Evolutionary conservation across 1,140 invertebrate species (phyloP), one percentile per base, ranked within the genome.

Genomic region (Glossosoma conforme): DNA sequence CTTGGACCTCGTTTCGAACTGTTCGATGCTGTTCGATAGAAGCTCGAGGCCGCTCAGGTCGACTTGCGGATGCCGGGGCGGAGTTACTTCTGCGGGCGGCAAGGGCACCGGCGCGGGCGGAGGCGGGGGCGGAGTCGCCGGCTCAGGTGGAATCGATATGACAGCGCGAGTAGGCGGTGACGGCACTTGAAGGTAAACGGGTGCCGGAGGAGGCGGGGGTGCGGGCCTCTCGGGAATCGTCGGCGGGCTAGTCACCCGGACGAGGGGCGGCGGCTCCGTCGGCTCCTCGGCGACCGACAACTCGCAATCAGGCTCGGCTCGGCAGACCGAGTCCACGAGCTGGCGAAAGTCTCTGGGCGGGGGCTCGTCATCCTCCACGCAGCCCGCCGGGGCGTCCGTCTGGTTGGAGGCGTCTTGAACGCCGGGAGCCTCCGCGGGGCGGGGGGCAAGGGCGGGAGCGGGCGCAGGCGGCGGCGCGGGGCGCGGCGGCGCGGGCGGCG

Each of bases 321-420:
- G n/a, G n/a, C n/a, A n/a, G n/a, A n/a, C n/a, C n/a, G n/a, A n/a
- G n/a, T n/a, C n/a, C n/a, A n/a, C n/a, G n/a, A n/a, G n/a, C n/a
- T n/a, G n/a, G n/a, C n/a, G n/a, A n/a, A n/a, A n/a, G n/a, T n/a
- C n/a, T n/a, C n/a, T n/a, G n/a, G n/a, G n/a, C n/a, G n/a, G n/a
- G n/a, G n/a, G n/a, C n/a, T n/a, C n/a, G n/a, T n/a, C 71, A 13
- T 79, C 77, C 33, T 79, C 77, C 52, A 78, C 77, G 19, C 75
- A 74, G 38, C 72, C 79, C 8, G 76, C 67, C 1, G 78, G 77
- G 1, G 78, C 75, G 53, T 89, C 86, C 0, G 86, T 88, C 68
- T 89, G 87, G 62, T 89, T 89, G 13, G 85, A 87, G 0, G 86
- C 86, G 59, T 89, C 86, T 66, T 82, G 85, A 36, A 87, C 85